Evolutionary conservation across 2,888 invertebrate species (phyloP).

Genomic region (Andrena flavipes): DNA sequence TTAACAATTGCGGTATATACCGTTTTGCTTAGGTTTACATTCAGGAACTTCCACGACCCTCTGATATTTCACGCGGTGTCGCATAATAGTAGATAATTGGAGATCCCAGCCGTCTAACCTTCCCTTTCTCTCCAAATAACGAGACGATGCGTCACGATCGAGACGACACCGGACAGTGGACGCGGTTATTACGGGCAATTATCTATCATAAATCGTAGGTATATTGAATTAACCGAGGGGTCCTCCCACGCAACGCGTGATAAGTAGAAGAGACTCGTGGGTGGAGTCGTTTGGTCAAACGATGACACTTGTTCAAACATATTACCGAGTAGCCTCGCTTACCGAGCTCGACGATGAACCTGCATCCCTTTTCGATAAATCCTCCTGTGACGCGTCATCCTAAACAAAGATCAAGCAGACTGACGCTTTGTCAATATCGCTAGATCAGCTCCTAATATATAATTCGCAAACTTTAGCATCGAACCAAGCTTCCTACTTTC

Average conservation of each 20-base stretch:
- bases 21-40: not conserved
- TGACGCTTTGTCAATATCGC: no score
- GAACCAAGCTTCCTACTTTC: not conserved
- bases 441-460: no score
- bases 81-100: constrained; percentile 22
- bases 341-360: constrained; percentile 53
- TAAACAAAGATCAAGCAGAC: not conserved
- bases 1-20: not conserved
- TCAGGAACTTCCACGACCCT: not conserved
- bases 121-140: constrained; percentile 2
- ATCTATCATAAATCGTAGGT: constrained; percentile 53
- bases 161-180: constrained; percentile 43
- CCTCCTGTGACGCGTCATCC: constrained; percentile 20
- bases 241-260: constrained; percentile 3
- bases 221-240: constrained; percentile 46
- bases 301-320: constrained; percentile 76
- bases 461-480: no score
- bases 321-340: constrained; percentile 64
- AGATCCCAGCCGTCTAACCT: constrained; percentile 1
- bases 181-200: constrained; percentile 59
- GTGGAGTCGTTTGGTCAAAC: constrained; percentile 51
- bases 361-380: constrained; percentile 45
- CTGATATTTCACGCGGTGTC: not conserved
- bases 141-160: constrained; percentile 22
- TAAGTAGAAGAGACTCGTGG: constrained; percentile 11